Evolutionary conservation across 92 coral and sea anemone species (phyloP).

Genomic region (Metridium senile): DNA sequence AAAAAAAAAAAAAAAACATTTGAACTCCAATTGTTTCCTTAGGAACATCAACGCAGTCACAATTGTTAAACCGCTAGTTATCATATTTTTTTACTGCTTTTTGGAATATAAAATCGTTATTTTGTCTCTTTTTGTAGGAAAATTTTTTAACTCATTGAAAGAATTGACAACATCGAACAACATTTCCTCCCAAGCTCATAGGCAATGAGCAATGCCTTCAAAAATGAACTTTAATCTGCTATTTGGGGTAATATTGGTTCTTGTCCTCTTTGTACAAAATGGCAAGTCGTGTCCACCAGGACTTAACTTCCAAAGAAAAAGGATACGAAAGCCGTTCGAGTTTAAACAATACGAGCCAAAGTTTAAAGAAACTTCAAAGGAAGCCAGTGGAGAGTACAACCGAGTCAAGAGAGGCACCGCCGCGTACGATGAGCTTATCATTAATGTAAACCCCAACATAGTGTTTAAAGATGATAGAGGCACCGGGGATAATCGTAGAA

Average conservation of each 20-base stretch:
- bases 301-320: neutral
- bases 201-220: neutral
- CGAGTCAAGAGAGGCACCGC: conserved; percentile 56
- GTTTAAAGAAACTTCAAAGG: conserved; percentile 50
- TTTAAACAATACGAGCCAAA: conserved; percentile 65
- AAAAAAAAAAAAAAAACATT: too few relatives aligned
- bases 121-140: too few relatives aligned
- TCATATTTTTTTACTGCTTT: too few relatives aligned
- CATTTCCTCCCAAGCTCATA: too few relatives aligned
- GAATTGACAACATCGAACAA: too few relatives aligned
- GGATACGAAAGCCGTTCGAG: conserved; percentile 49
- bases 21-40: too few relatives aligned
- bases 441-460: conserved; percentile 64
- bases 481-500: conserved; percentile 63
- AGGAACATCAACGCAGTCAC: too few relatives aligned
- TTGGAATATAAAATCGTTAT: too few relatives aligned
- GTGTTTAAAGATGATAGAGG: conserved; percentile 67
- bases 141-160: too few relatives aligned
- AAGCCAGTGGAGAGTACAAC: conserved; percentile 71
- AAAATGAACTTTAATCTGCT: neutral
- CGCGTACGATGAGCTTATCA: conserved; percentile 54
- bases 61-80: too few relatives aligned
- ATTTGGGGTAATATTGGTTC: neutral
- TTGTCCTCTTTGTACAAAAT: conserved; percentile 16
- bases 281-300: conserved; percentile 62